These are phyloP conservation scores for Neria commutata DNA, from an alignment of 2,888 invertebrate species.

Conservation along the genomic window DNA sequence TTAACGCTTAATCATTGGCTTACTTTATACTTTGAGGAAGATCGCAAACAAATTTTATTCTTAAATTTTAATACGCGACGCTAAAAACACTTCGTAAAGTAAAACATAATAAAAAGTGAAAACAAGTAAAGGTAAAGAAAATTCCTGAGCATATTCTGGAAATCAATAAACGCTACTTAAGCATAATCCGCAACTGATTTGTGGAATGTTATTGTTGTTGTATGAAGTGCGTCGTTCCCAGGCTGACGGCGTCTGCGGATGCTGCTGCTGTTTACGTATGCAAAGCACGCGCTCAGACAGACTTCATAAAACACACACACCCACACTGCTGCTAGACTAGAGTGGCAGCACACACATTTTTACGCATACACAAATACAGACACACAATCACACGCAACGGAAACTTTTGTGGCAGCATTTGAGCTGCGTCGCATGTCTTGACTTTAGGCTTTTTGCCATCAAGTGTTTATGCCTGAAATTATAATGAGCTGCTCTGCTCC, in stretches of 20 bases:
- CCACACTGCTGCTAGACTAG: too few relatives aligned
- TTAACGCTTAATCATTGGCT: too few relatives aligned
- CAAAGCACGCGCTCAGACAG: background rate
- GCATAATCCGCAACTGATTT: slow-evolving; percentile 36
- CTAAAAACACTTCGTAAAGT: too few relatives aligned
- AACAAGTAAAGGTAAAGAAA: too few relatives aligned
- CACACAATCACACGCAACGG: background rate
- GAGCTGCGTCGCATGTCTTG: slow-evolving; percentile 11
- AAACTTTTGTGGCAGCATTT: slow-evolving; percentile 3
- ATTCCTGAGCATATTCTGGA: slow-evolving; percentile 4
- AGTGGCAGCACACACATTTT: background rate
- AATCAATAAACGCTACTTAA: slow-evolving; percentile 40
- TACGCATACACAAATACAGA: background rate
- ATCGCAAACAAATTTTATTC: too few relatives aligned
- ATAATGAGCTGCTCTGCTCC: slow-evolving; percentile 37
- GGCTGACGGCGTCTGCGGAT: too few relatives aligned
- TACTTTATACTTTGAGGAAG: too few relatives aligned
- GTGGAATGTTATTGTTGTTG: slow-evolving; percentile 22
- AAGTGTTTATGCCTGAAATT: slow-evolving; percentile 45
- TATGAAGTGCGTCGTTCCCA: slow-evolving; percentile 25
- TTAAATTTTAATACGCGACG: too few relatives aligned
- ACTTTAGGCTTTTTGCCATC: slow-evolving; percentile 16
- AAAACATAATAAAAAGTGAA: too few relatives aligned
- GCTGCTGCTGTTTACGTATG: background rate
- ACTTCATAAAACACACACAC: background rate